Percentiles rank a stretch among this genome's conserved stretches.
Evolutionary conservation across 2,113 vertebrate species (phyloP).

Genomic region (Xiphophorus couchianus): DNA sequence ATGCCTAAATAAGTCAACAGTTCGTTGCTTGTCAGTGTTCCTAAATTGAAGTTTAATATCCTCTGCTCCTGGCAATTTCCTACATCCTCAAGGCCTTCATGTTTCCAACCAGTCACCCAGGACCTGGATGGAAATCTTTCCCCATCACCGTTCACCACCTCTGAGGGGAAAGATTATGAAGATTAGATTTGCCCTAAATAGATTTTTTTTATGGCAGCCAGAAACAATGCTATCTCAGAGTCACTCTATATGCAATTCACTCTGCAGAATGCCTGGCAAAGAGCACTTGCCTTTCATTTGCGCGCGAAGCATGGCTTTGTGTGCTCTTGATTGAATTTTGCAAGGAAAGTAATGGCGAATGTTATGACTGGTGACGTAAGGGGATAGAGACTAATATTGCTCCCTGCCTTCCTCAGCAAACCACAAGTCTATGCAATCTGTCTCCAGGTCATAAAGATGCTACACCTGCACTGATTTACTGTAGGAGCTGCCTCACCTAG

Average conservation of each 20-base stretch:
- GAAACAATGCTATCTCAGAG: constrained; percentile 79
- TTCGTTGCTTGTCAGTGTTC: constrained; percentile 68
- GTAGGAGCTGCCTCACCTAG: background rate
- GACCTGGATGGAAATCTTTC: constrained; percentile 70
- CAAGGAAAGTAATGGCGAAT: constrained; percentile 72
- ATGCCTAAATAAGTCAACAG: constrained; percentile 75
- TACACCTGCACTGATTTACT: constrained; percentile 37
- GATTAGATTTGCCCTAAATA: constrained; percentile 80
- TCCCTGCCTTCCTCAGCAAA: constrained; percentile 58
- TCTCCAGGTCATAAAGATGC: constrained; percentile 49
- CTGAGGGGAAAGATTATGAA: constrained; percentile 75
- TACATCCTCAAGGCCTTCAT: constrained; percentile 51
- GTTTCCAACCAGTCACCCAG: constrained; percentile 50
- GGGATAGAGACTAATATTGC: constrained; percentile 66
- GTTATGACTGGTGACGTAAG: constrained; percentile 74
- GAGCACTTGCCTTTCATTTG: constrained; percentile 70
- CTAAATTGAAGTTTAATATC: constrained; percentile 79
- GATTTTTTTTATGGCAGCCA: constrained; percentile 78
- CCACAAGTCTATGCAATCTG: constrained; percentile 54
- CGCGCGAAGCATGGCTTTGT: constrained; percentile 70
- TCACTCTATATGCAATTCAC: constrained; percentile 74
- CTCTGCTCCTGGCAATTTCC: constrained; percentile 74
- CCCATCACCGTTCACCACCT: constrained; percentile 72
- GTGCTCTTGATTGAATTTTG: constrained; percentile 74
- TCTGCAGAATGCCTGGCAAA: constrained; percentile 67